Evolutionary conservation across 2,888 invertebrate species (phyloP).

Genomic region (Ferdinandea cuprea): DNA sequence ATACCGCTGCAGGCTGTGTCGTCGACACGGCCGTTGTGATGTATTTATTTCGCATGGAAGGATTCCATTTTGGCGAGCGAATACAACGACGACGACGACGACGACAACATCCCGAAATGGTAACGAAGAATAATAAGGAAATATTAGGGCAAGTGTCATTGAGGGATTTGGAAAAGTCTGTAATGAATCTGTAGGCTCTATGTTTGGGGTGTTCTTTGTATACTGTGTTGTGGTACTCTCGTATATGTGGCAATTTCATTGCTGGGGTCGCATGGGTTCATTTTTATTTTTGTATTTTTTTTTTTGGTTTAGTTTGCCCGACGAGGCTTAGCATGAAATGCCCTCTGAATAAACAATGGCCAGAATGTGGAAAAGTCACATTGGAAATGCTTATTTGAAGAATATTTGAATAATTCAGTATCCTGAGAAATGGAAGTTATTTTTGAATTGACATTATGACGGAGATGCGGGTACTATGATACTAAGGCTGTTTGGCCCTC

Average conservation of each 20-base stretch:
- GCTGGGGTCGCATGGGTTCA: constrained; percentile 5
- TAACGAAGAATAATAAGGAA: constrained; percentile 72
- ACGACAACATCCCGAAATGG: constrained; percentile 54
- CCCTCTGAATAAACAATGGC: constrained; percentile 67
- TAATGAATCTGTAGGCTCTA: constrained; percentile 68
- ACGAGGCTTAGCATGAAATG: constrained; percentile 44
- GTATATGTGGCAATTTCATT: constrained; percentile 39
- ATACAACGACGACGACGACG: constrained; percentile 27
- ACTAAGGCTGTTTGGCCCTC: background rate
- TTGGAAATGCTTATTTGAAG: constrained; percentile 50
- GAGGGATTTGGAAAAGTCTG: constrained; percentile 69
- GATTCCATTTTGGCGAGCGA: constrained; percentile 52
- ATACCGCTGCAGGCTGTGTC: constrained; percentile 67
- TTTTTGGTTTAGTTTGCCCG: constrained; percentile 7
- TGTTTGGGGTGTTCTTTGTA: constrained; percentile 53
- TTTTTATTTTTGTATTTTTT: constrained; percentile 11
- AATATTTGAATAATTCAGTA: constrained; percentile 69
- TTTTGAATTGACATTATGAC: constrained; percentile 53
- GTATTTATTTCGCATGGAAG: constrained; percentile 71
- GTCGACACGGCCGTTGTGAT: constrained; percentile 7
- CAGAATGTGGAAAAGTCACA: constrained; percentile 49
- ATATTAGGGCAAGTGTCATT: constrained; percentile 73
- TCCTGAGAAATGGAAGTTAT: constrained; percentile 37
- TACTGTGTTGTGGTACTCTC: constrained; percentile 13
- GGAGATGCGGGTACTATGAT: constrained; percentile 10